Base-by-base conservation (phyloP, 2,888 invertebrate genomes). In the Yponomeuta evonymella region DNA sequence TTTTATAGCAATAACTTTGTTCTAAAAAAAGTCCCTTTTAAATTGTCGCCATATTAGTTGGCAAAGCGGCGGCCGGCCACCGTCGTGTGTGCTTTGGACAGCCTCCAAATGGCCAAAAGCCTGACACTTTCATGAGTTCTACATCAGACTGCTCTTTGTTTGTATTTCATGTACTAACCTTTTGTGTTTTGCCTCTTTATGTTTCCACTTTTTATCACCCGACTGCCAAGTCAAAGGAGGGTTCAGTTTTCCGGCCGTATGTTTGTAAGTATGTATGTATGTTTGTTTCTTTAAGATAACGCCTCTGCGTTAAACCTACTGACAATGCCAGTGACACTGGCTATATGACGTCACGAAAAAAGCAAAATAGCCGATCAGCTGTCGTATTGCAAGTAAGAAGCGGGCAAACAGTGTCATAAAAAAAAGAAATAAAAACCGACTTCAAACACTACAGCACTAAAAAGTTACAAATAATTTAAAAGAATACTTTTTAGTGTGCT, bases 121-220 rank as follows among this genome's bases (percentile, higher is more conserved):
- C 77, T 77, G 82, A 83, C 83, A 81, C 81, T 81, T 83, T 78
- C 83, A 81, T 81, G 78, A 78, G 77, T 75, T 74, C 75, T 64
- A 64, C 64, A 30, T 64, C 30, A 64, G 64, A 64, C 29, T 64
- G 64, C 30, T 64, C 64, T 29, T 64, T 64, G 64, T 64, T 64
- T 64, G 9, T 64, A 9, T 63, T 64, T 23, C 33, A 64, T 43
- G 67, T 69, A n/a, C 51, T 15, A 29, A 67, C 43, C 62, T 71
- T 70, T 70, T 68, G 51, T 67, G 67, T 63, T 68, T 67, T 67
- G 51, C 51, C 51, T 58, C 51, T 58, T 4, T 58, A 58, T 58
- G 51, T 58, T 58, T 58, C 51, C 15, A 58, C 15, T 15, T 15
- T 58, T 58, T 58, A 58, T 15, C 8, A 43, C 43, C 43, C 43